These are phyloP conservation scores for Bungarus multicinctus DNA, from an alignment of 2,113 vertebrate genomes.

Conservation along the genomic window DNA sequence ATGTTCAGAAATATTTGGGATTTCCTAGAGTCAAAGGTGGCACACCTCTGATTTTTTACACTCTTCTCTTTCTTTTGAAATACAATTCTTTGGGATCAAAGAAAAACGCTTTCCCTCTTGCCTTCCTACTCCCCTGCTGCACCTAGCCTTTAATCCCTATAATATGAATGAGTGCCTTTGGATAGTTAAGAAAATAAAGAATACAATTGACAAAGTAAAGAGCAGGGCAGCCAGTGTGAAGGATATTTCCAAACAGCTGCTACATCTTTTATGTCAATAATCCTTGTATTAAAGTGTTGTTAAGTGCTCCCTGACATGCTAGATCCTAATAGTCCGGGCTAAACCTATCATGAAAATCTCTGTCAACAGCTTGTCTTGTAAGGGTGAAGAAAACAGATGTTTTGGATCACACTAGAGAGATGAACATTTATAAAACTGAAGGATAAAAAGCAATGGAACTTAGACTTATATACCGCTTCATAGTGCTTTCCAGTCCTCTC, in stretches of 20 bases:
- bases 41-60: background rate
- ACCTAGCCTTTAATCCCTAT: conserved; percentile 53
- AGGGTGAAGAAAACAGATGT: background rate
- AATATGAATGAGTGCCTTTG: background rate
- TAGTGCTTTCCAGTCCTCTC: background rate
- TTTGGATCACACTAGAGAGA: conserved; percentile 31
- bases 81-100: conserved; percentile 48
- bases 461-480: background rate
- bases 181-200: conserved; percentile 50
- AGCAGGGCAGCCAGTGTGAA: conserved; percentile 57
- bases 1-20: background rate
- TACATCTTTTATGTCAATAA: conserved; percentile 63
- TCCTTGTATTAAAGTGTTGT: conserved; percentile 66
- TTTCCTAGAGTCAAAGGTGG: background rate
- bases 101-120: background rate
- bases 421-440: background rate
- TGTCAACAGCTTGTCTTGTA: conserved; percentile 51
- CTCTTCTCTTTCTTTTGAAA: background rate
- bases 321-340: conserved; percentile 53
- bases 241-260: conserved; percentile 68
- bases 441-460: background rate
- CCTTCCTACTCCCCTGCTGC: background rate
- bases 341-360: conserved; percentile 63
- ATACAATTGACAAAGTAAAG: conserved; percentile 47
- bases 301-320: conserved; percentile 58